A percentile compares a stretch with the other conserved stretches of the same genome.
Conservation (phyloP, 2,888 invertebrate genomes). For the Coecobrya sp. region DNA sequence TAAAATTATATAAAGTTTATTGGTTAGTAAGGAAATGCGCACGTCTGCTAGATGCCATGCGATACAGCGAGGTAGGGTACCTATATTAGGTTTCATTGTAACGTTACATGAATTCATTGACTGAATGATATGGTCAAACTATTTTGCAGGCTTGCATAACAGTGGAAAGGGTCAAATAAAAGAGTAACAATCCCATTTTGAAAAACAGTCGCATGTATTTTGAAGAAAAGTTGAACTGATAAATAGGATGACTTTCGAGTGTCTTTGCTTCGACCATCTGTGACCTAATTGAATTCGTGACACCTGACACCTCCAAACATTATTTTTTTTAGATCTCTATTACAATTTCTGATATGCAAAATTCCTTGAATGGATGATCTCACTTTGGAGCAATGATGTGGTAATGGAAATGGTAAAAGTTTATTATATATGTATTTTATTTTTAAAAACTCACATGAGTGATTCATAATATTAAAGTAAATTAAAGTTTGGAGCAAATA, state of each 20-base stretch:
- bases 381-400: not conserved
- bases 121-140: not conserved
- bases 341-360: not conserved
- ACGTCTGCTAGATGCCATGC: no score
- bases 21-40: no score
- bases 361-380: no score
- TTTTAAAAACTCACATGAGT: no score
- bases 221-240: not conserved
- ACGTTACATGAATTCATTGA: not conserved
- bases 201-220: not conserved
- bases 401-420: not conserved
- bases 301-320: slow-evolving; percentile 12
- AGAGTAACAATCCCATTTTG: not conserved
- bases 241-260: not conserved
- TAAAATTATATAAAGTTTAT: no score
- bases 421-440: no score
- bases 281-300: slow-evolving; percentile 69
- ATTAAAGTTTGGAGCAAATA: not conserved
- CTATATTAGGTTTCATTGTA: no score
- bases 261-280: slow-evolving; percentile 22
- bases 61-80: no score
- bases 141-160: not conserved
- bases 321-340: not conserved
- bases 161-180: not conserved
- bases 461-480: no score